Base-by-base conservation (phyloP, 2,113 vertebrate genomes). In the Girardinichthys multiradiatus region DNA sequence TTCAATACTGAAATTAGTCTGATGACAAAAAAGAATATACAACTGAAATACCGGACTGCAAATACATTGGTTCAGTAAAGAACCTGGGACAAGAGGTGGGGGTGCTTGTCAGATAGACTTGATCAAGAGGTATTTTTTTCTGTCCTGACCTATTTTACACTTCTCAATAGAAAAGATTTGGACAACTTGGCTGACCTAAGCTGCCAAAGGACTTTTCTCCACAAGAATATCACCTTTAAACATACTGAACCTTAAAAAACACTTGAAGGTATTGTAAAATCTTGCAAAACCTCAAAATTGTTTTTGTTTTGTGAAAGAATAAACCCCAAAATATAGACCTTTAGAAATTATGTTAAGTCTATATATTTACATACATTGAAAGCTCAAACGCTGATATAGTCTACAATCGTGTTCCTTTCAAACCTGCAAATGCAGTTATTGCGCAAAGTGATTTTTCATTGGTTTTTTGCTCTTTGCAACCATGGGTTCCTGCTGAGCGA, bases 361-460 rank as follows among this genome's bases (percentile, higher is more conserved):
- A 91, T 92, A 89, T 79, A 87, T 90, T 69, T 31, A 62, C 85
- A 71, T 68, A 81, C 77, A 80, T 69, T 91, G 81, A 90, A 77
- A 92, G 84, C 87, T 90, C 62, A 80, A 82, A 76, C 68, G 68
- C 74, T 82, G 69, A 82, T 66, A 67, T 64, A 72, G 76, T 74
- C 64, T 67, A 67, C 84, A 84, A 80, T 87, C 58, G 79, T 60
- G 37, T 65, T 77, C 86, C 48, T 54, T 54, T 87, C n/a, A 33
- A 88, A 92, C 86, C 92, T 88, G 87, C 86, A 92, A 92, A 92
- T 85, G 88, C 84, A 89, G 86, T 93, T 60, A 62, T 35, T 68
- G 67, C 30, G 28, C 72, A 76, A 81, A 81, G 74, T 74, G 72
- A 84, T 88, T 84, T 82, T 85, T 82, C 85, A 70, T 80, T 51